Evolutionary conservation across 2,797 vertebrate species (phyloP).

Genomic region (Cirrhinus molitorella): DNA sequence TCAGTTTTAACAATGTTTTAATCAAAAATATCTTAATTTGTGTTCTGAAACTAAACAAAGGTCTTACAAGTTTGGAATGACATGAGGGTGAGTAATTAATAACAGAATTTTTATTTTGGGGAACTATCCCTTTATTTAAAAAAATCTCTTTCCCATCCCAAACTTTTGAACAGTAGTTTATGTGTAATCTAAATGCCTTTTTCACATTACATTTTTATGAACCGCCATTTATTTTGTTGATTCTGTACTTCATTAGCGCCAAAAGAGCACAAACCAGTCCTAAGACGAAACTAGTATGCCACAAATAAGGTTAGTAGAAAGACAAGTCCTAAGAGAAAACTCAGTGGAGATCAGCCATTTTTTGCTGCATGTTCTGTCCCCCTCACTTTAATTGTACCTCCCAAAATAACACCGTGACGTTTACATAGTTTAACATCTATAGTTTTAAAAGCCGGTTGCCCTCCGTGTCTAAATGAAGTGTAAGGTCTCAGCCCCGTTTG

Average conservation of each 20-base stretch:
- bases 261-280: not conserved
- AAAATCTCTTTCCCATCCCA: too few relatives aligned
- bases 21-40: too few relatives aligned
- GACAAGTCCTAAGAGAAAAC: not conserved
- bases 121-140: too few relatives aligned
- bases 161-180: not conserved
- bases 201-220: not conserved
- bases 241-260: not conserved
- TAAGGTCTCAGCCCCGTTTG: conserved; percentile 49
- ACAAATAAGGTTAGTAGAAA: not conserved
- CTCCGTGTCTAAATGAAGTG: conserved; percentile 21
- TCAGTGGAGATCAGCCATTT: not conserved
- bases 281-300: not conserved
- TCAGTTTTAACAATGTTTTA: too few relatives aligned
- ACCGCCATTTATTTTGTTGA: too few relatives aligned
- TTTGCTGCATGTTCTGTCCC: conserved; percentile 4
- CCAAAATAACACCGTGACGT: conserved; percentile 23
- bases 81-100: too few relatives aligned
- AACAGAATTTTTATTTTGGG: too few relatives aligned
- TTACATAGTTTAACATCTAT: conserved; percentile 15
- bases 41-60: too few relatives aligned
- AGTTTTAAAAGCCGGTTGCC: conserved; percentile 38
- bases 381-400: conserved; percentile 25
- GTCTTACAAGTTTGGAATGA: too few relatives aligned
- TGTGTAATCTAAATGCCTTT: not conserved